Conservation (phyloP, 2,888 invertebrate species). For the Tenthredo amoena region DNA sequence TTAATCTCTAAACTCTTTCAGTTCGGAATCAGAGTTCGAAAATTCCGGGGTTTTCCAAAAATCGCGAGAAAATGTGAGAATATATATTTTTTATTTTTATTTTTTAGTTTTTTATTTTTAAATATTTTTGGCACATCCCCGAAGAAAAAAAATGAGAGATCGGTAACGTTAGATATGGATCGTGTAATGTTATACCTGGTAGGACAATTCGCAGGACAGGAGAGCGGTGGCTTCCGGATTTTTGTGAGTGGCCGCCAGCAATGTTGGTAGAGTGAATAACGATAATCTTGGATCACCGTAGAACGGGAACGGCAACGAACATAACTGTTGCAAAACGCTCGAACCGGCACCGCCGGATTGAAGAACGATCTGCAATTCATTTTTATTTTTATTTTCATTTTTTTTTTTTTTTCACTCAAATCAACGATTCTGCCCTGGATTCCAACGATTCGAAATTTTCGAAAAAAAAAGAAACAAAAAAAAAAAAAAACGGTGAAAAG, state of each 20-base stretch:
- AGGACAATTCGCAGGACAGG: slow-evolving; percentile 86
- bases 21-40: no score
- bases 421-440: background rate
- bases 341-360: slow-evolving; percentile 87
- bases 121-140: no score
- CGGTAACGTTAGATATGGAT: no score
- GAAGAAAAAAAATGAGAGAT: no score
- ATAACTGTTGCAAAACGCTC: slow-evolving; percentile 91
- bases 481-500: background rate
- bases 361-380: slow-evolving; percentile 82
- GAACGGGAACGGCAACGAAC: slow-evolving; percentile 92
- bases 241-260: slow-evolving; percentile 85
- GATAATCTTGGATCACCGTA: slow-evolving; percentile 88
- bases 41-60: no score
- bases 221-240: slow-evolving; percentile 87
- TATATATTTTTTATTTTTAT: no score
- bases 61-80: no score
- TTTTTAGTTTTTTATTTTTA: no score
- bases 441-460: no score
- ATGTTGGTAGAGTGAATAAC: slow-evolving; percentile 88
- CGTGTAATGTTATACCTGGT: slow-evolving; percentile 76
- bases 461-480: no score
- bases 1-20: no score
- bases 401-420: background rate
- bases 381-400: no score